These are phyloP conservation scores for Metellina segmentata DNA, from an alignment of 2,888 invertebrate species.

Conservation along the genomic window DNA sequence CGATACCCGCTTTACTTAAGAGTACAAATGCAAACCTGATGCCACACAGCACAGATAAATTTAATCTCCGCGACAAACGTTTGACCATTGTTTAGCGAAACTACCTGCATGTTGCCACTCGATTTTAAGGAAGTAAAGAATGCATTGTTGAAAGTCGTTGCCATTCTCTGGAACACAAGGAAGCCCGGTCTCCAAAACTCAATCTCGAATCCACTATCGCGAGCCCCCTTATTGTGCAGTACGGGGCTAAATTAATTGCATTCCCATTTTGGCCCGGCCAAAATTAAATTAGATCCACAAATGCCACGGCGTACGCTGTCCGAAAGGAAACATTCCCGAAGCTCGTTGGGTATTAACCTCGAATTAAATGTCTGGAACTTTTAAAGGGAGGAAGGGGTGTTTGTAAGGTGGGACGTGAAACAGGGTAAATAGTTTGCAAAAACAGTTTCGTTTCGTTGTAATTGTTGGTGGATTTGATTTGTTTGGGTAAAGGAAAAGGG, in stretches of 20 bases:
- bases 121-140: neutral
- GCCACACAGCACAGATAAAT: neutral
- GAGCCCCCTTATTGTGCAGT: neutral
- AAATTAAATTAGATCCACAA: constrained; percentile 41
- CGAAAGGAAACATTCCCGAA: constrained; percentile 32
- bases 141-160: neutral
- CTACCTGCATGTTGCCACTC: neutral
- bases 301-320: neutral
- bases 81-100: neutral
- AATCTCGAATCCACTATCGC: constrained; percentile 18
- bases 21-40: neutral
- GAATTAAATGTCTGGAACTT: constrained; percentile 33
- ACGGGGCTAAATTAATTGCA: constrained; percentile 42
- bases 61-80: neutral
- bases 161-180: neutral
- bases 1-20: neutral
- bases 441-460: neutral
- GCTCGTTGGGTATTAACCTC: constrained; percentile 8
- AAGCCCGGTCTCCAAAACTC: neutral
- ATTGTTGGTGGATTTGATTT: constrained; percentile 10
- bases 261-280: neutral
- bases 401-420: neutral
- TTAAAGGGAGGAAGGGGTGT: neutral
- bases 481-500: neutral
- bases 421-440: constrained; percentile 11